phyloP scores from a whole-genome alignment of 2,113 vertebrate species.

The Tinamus guttatus region DNA sequence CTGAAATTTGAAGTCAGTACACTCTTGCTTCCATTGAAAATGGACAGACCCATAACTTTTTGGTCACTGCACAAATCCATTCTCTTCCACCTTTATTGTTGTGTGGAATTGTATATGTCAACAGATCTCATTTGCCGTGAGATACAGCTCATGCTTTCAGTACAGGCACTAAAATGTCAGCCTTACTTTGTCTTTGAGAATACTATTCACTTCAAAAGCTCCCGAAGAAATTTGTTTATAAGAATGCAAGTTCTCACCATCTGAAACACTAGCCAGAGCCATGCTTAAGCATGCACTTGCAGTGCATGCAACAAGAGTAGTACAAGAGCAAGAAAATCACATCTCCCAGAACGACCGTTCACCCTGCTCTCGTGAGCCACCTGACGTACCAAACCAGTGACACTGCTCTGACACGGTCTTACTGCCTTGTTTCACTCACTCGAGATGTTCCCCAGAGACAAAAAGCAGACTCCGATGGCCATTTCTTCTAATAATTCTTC shows the following conservation, averaged over 20 bases:
- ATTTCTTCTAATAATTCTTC: background rate
- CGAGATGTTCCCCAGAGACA: background rate
- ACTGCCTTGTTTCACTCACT: background rate
- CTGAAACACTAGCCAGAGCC: background rate
- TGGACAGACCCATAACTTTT: background rate
- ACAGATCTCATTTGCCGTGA: background rate
- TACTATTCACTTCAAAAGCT: background rate
- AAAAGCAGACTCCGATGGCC: background rate
- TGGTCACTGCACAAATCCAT: background rate
- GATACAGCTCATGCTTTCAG: background rate
- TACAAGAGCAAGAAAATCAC: background rate
- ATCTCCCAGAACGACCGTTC: background rate
- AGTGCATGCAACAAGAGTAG: background rate
- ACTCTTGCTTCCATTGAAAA: background rate
- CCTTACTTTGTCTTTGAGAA: background rate
- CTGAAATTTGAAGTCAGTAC: background rate
- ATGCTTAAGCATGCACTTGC: background rate
- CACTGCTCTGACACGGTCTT: background rate
- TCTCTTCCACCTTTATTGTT: background rate
- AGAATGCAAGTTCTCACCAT: background rate
- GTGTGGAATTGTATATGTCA: background rate
- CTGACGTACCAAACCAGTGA: background rate
- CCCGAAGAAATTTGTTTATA: background rate
- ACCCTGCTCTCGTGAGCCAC: background rate
- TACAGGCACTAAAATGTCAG: background rate